These are phyloP conservation scores for Troilus luridus DNA, from an alignment of 2,888 invertebrate genomes.

Conservation along the genomic window DNA sequence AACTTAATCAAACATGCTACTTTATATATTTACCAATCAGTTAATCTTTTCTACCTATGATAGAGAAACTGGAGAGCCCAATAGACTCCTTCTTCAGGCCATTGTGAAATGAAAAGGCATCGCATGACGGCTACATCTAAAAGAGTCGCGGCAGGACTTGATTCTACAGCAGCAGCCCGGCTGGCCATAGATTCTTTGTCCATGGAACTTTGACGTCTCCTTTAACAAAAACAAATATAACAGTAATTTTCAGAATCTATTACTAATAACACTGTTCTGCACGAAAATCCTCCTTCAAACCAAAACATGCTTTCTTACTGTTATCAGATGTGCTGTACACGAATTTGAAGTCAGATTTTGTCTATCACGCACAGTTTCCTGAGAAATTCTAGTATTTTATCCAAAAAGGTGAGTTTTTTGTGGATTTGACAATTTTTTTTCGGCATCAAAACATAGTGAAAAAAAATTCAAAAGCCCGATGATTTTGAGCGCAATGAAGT, in stretches of 20 bases:
- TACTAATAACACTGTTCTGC: no score
- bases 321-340: no score
- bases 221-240: neutral
- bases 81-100: slow-evolving; percentile 98
- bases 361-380: no score
- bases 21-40: neutral
- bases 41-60: slow-evolving; percentile 76
- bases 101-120: slow-evolving; percentile 95
- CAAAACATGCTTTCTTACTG: no score
- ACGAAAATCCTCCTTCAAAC: no score
- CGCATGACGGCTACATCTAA: slow-evolving; percentile 96
- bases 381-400: no score
- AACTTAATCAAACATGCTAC: neutral
- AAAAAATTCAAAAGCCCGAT: no score
- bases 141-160: slow-evolving; percentile 88
- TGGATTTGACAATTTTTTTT: no score
- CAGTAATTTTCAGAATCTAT: neutral
- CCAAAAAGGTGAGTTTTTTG: no score
- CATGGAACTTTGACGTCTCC: slow-evolving; percentile 71
- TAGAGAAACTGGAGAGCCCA: slow-evolving; percentile 96
- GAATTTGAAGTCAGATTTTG: no score
- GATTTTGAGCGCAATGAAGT: no score
- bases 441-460: no score
- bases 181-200: slow-evolving; percentile 81
- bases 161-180: slow-evolving; percentile 70